Evolutionary conservation across 2,888 invertebrate genomes (phyloP).

Genomic region (Ischnura elegans): DNA sequence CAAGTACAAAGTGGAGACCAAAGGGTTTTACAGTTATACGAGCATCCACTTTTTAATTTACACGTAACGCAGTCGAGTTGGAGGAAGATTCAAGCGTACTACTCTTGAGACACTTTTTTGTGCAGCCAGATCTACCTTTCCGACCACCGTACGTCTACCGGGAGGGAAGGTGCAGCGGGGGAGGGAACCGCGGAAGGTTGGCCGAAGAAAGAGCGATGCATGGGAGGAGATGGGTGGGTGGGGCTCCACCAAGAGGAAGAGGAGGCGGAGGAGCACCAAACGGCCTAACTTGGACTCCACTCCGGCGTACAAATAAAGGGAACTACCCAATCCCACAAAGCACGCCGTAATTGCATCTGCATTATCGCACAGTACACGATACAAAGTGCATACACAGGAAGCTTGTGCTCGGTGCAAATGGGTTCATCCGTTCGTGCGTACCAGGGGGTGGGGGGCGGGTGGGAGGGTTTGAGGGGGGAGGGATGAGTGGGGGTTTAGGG

Average conservation of each 20-base stretch:
- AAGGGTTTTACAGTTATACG: too few species aligned
- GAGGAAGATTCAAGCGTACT: too few species aligned
- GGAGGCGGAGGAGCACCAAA: slow-evolving; percentile 49
- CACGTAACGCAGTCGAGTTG: too few species aligned
- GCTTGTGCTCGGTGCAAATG: slow-evolving; percentile 60
- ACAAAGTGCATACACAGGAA: slow-evolving; percentile 65
- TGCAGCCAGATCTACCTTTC: too few species aligned
- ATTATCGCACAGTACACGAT: slow-evolving; percentile 59
- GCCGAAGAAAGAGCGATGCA: slow-evolving; percentile 67
- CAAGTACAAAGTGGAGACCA: too few species aligned
- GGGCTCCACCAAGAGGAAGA: neutral
- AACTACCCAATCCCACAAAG: slow-evolving; percentile 64
- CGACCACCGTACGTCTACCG: too few species aligned
- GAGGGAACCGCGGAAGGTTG: neutral
- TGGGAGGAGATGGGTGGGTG: slow-evolving; percentile 10
- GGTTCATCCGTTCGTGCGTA: slow-evolving; percentile 27
- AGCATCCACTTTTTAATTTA: too few species aligned
- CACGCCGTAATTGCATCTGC: slow-evolving; percentile 66
- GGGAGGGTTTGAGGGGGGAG: too few species aligned
- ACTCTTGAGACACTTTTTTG: too few species aligned
- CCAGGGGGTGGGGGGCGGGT: slow-evolving; percentile 30
- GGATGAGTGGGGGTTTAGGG: slow-evolving; percentile 68
- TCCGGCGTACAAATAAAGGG: slow-evolving; percentile 65
- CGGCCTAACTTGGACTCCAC: slow-evolving; percentile 65
- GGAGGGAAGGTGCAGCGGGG: neutral